A percentile compares a stretch with the other conserved stretches of the same genome.
These are phyloP conservation scores for Fistularia tabacaria DNA, from an alignment of 2,797 vertebrate genomes.

Conservation along the genomic window DNA sequence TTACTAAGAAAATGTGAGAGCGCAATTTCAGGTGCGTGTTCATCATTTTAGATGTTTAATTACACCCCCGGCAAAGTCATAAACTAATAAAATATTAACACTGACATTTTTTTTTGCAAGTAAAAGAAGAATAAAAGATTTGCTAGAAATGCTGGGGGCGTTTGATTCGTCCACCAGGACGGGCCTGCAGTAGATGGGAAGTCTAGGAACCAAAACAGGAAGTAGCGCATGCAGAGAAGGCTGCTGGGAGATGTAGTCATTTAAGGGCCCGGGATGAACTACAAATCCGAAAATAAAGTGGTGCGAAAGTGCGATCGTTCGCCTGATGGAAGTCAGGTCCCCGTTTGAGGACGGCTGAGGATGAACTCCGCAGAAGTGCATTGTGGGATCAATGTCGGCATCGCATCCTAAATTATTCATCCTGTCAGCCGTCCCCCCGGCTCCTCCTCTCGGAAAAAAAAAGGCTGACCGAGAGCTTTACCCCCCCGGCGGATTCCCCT, in stretches of 20 bases:
- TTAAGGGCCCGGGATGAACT: slow-evolving; percentile 28
- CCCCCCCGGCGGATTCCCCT: slow-evolving; percentile 51
- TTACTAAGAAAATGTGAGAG: slow-evolving; percentile 37
- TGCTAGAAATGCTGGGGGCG: slow-evolving; percentile 60
- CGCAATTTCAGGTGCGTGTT: slow-evolving; percentile 53
- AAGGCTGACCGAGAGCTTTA: slow-evolving; percentile 75
- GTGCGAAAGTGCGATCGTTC: not conserved
- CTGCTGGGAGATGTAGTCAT: slow-evolving; percentile 45
- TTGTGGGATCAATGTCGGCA: slow-evolving; percentile 73
- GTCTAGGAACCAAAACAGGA: slow-evolving; percentile 62
- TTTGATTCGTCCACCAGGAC: slow-evolving; percentile 66
- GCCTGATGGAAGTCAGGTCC: slow-evolving; percentile 23
- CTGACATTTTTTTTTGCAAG: slow-evolving; percentile 31
- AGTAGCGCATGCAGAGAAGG: slow-evolving; percentile 45
- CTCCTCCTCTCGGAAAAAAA: slow-evolving; percentile 56
- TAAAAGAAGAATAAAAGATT: slow-evolving; percentile 24
- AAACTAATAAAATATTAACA: slow-evolving; percentile 64
- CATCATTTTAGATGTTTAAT: slow-evolving; percentile 55
- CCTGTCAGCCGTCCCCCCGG: slow-evolving; percentile 71
- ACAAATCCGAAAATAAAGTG: not conserved
- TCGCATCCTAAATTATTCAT: slow-evolving; percentile 77
- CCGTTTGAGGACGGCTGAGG: too few species aligned
- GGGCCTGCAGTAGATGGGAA: slow-evolving; percentile 63
- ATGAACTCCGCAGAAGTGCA: slow-evolving; percentile 53
- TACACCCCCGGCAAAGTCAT: slow-evolving; percentile 48